Evolutionary conservation across 2,888 invertebrate species (phyloP).

Genomic region (Boloria euphrosyne): DNA sequence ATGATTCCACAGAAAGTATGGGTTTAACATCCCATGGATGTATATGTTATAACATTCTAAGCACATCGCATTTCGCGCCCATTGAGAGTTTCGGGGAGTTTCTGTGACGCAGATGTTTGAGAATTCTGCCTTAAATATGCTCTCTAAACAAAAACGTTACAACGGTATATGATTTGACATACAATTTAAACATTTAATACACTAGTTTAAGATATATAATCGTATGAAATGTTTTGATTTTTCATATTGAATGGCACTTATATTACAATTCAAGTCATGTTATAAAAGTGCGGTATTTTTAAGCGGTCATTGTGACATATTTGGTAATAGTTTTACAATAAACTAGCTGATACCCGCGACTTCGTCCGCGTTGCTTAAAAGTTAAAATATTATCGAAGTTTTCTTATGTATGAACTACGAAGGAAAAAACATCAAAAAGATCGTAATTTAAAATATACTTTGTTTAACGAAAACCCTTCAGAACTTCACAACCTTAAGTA

Average conservation of each 20-base stretch:
- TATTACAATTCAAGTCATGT: conserved; percentile 39
- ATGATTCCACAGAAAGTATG: conserved; percentile 11
- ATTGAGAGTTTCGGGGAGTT: conserved; percentile 24
- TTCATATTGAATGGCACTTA: not conserved
- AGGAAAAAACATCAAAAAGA: too few relatives aligned
- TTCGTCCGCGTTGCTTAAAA: too few relatives aligned
- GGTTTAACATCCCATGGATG: not conserved
- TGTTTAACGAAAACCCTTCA: too few relatives aligned
- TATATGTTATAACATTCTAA: conserved; percentile 12
- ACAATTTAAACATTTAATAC: not conserved
- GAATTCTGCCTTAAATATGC: conserved; percentile 10
- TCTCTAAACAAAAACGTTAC: not conserved
- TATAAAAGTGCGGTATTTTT: conserved; percentile 39
- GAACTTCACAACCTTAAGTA: too few relatives aligned
- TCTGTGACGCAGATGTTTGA: conserved; percentile 24
- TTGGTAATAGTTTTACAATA: conserved; percentile 33
- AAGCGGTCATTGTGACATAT: conserved; percentile 38
- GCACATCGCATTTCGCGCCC: conserved; percentile 16
- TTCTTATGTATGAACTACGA: too few relatives aligned
- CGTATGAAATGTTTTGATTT: not conserved
- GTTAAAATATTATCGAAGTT: too few relatives aligned
- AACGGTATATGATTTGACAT: not conserved
- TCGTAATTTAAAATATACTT: too few relatives aligned
- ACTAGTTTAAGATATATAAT: not conserved
- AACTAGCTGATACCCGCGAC: too few relatives aligned